A percentile compares a stretch with the other conserved stretches of the same genome.
Evolutionary conservation across 2,888 invertebrate species (phyloP).

Genomic region (Timema cristinae): DNA sequence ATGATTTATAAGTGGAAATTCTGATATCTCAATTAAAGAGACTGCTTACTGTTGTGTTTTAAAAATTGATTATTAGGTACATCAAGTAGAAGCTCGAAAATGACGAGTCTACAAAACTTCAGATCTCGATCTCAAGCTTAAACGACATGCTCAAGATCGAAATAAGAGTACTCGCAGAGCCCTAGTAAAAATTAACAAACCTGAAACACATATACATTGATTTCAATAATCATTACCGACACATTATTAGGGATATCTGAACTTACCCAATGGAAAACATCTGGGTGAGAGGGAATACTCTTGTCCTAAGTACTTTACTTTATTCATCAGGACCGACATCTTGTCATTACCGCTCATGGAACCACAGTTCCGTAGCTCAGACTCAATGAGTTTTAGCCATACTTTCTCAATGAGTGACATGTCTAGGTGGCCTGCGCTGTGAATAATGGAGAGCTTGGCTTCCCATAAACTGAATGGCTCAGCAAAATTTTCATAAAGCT

Average conservation of each 20-base stretch:
- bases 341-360: constrained; percentile 53
- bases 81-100: no score
- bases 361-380: constrained; percentile 35
- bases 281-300: constrained; percentile 77
- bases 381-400: constrained; percentile 79
- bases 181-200: no score
- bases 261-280: constrained; percentile 81
- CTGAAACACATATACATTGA: no score
- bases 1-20: no score
- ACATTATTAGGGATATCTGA: neutral
- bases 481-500: constrained; percentile 86
- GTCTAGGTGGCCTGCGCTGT: constrained; percentile 92
- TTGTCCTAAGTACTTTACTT: constrained; percentile 70
- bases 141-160: no score
- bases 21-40: no score
- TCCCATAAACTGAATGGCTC: constrained; percentile 88
- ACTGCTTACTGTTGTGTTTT: no score
- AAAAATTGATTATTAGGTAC: no score
- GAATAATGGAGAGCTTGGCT: constrained; percentile 90
- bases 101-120: no score
- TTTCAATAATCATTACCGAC: no score
- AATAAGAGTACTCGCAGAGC: no score
- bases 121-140: no score
- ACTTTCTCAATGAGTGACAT: constrained; percentile 81
- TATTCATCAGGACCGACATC: constrained; percentile 65